Evolutionary conservation across 1,140 invertebrate species (phyloP).

Genomic region (Trichogramma pretiosum): DNA sequence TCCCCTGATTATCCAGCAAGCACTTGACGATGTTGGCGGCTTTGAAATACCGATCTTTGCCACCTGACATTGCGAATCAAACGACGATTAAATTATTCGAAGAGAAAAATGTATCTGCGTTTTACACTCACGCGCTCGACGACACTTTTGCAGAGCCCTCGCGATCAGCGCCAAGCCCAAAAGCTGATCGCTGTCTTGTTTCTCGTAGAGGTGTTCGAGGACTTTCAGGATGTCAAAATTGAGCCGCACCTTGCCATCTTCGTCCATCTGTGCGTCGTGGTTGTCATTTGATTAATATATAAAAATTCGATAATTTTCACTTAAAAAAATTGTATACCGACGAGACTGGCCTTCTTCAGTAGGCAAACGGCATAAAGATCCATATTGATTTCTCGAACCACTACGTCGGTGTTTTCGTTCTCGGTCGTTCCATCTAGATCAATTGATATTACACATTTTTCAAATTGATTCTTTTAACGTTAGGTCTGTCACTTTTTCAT

Average conservation of each 20-base stretch:
- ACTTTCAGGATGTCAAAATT: slow-evolving; percentile 13
- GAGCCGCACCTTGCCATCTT: slow-evolving; percentile 1
- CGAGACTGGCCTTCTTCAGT: slow-evolving; percentile 10
- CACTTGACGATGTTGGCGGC: slow-evolving; percentile 13
- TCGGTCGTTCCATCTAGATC: not conserved
- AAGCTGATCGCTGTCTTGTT: not conserved
- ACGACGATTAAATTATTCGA: not conserved
- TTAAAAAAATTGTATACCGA: not conserved
- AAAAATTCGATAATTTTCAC: not conserved
- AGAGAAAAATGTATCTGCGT: not conserved
- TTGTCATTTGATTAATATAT: not conserved
- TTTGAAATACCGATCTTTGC: not conserved
- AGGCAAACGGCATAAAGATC: slow-evolving; percentile 5
- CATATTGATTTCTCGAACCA: slow-evolving; percentile 3
- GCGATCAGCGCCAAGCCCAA: not conserved
- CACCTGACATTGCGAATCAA: not conserved
- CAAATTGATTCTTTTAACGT: no score
- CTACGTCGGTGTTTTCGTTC: not conserved
- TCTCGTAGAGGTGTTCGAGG: slow-evolving; percentile 4
- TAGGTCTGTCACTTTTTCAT: no score
- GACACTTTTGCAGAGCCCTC: slow-evolving; percentile 1
- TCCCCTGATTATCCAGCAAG: slow-evolving; percentile 9
- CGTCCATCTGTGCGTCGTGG: slow-evolving; percentile 1
- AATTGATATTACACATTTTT: not conserved
- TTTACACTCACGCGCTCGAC: slow-evolving; percentile 4